A percentile compares a stretch with the other conserved stretches of the same genome.
These are phyloP conservation scores for Euborellia annulipes DNA, from an alignment of 1,140 invertebrate species.

Conservation along the genomic window DNA sequence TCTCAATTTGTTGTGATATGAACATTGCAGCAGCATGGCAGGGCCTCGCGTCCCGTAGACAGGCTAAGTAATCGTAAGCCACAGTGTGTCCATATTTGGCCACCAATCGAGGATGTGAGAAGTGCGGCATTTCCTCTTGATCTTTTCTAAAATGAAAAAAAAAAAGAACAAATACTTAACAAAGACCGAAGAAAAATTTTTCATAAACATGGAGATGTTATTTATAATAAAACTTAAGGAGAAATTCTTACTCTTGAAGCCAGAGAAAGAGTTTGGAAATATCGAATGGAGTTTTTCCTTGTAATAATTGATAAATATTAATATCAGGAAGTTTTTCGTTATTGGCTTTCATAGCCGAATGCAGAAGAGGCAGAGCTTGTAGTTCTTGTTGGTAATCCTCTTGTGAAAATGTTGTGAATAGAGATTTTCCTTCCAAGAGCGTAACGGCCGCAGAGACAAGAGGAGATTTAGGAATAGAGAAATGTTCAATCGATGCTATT, in stretches of 20 bases:
- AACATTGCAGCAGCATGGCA: slow-evolving; percentile 34
- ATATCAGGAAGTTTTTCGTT: slow-evolving; percentile 29
- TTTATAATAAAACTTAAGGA: no score
- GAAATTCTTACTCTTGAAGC: slow-evolving; percentile 13
- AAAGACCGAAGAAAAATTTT: no score
- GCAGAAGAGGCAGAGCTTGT: slow-evolving; percentile 16
- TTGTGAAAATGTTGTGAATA: slow-evolving; percentile 19
- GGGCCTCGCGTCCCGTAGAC: slow-evolving; percentile 44
- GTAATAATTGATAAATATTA: slow-evolving; percentile 37
- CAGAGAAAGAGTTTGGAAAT: slow-evolving; percentile 37
- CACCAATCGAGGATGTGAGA: slow-evolving; percentile 34
- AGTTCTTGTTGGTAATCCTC: slow-evolving; percentile 17
- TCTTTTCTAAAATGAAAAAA: slow-evolving; percentile 21
- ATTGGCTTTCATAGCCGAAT: slow-evolving; percentile 25
- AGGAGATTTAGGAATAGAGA: slow-evolving; percentile 16
- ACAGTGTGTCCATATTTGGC: slow-evolving; percentile 41
- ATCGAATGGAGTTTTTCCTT: slow-evolving; percentile 37
- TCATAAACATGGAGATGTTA: no score
- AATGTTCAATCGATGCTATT: slow-evolving; percentile 24
- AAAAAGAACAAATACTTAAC: no score
- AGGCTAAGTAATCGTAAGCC: slow-evolving; percentile 41
- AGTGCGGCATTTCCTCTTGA: slow-evolving; percentile 35
- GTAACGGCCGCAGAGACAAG: slow-evolving; percentile 3
- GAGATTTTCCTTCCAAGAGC: slow-evolving; percentile 12
- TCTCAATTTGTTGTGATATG: slow-evolving; percentile 17